Percentiles rank a stretch among this genome's conserved stretches.
phyloP scores from a whole-genome alignment of 2,797 vertebrate genomes.

The Tenualosa thibaudeaui region DNA sequence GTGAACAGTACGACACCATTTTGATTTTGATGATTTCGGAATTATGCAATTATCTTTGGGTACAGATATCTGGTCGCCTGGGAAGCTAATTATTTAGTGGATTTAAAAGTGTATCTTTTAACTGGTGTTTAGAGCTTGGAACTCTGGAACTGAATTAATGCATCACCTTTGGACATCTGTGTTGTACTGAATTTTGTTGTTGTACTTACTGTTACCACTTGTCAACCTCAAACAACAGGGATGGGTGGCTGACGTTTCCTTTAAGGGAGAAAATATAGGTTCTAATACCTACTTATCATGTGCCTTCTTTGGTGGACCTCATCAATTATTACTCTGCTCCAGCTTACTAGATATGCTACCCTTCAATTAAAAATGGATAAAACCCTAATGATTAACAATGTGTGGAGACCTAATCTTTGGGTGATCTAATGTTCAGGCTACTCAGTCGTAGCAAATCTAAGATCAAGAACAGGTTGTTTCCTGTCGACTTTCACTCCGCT shows the following conservation, averaged over 20 bases:
- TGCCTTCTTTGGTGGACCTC: conserved; percentile 65
- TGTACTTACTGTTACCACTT: no score
- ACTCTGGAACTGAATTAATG: no score
- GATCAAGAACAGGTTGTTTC: neutral
- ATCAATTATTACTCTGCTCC: conserved; percentile 74
- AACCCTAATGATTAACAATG: conserved; percentile 67
- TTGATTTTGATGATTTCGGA: neutral
- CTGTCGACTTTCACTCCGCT: neutral
- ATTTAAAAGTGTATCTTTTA: neutral
- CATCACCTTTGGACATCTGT: no score
- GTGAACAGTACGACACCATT: neutral
- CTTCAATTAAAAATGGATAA: conserved; percentile 74
- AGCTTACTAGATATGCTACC: conserved; percentile 56
- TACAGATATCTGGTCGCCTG: neutral
- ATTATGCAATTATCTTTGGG: neutral
- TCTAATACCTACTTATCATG: conserved; percentile 26
- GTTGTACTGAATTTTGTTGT: no score
- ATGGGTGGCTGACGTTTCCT: no score
- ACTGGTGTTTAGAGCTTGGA: neutral
- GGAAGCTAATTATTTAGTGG: no score
- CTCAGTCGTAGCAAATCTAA: conserved; percentile 44
- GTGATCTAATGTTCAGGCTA: conserved; percentile 47
- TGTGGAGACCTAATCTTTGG: conserved; percentile 64
- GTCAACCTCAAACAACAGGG: no score
- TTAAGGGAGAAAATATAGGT: no score